phyloP scores from a whole-genome alignment of 2,888 invertebrate genomes.

The Lathronympha strigana region DNA sequence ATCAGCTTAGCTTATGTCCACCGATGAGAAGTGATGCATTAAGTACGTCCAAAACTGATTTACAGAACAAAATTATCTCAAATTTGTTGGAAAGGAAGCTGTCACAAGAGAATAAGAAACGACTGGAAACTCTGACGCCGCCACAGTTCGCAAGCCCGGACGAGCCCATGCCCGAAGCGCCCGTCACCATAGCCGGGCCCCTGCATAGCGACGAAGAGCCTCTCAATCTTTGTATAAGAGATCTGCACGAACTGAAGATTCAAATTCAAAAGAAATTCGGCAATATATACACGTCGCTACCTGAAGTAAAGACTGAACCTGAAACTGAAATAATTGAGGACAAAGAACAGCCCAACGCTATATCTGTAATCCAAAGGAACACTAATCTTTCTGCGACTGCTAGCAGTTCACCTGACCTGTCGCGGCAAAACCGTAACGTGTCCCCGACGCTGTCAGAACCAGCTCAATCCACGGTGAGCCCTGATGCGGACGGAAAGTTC shows the following conservation, averaged over 20 bases:
- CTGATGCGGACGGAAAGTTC: slow-evolving; percentile 66
- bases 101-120: slow-evolving; percentile 86
- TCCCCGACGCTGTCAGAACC: slow-evolving; percentile 74
- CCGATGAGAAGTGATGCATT: slow-evolving; percentile 58
- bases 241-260: slow-evolving; percentile 88
- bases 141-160: slow-evolving; percentile 67
- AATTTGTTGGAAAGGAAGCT: slow-evolving; percentile 88
- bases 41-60: slow-evolving; percentile 83
- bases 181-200: slow-evolving; percentile 63
- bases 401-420: slow-evolving; percentile 74
- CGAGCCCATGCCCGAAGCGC: slow-evolving; percentile 69
- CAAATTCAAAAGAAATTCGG: slow-evolving; percentile 86
- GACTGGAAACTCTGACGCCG: slow-evolving; percentile 66
- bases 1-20: slow-evolving; percentile 55
- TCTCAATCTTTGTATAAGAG: slow-evolving; percentile 92
- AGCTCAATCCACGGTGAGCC: slow-evolving; percentile 66
- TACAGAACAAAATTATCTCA: slow-evolving; percentile 88
- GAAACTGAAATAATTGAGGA: slow-evolving; percentile 79
- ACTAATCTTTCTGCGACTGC: slow-evolving; percentile 71
- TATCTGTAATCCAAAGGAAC: slow-evolving; percentile 77
- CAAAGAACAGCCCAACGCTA: slow-evolving; percentile 74
- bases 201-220: slow-evolving; percentile 87
- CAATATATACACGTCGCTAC: slow-evolving; percentile 83
- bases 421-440: slow-evolving; percentile 59
- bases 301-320: slow-evolving; percentile 85